A percentile compares a stretch with the other conserved stretches of the same genome.
Conservation (phyloP, 2,113 vertebrate genomes). For the Myanophis thanlyinensis region DNA sequence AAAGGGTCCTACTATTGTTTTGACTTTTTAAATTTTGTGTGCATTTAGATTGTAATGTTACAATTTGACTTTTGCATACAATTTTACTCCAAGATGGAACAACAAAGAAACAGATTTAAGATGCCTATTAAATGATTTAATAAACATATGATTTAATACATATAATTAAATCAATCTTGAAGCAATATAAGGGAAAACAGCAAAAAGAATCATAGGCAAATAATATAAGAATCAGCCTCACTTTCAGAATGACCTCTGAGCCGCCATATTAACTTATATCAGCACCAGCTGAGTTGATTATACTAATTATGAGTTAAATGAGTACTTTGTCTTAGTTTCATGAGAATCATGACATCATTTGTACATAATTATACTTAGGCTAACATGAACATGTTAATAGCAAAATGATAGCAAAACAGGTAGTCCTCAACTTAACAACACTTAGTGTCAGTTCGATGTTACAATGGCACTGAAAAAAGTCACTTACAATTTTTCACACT, state of each 20-base stretch:
- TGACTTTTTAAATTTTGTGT: neutral
- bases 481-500: neutral
- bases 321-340: slow-evolving; percentile 54
- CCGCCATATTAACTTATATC: slow-evolving; percentile 58
- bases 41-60: neutral
- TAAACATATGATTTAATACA: neutral
- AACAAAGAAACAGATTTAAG: neutral
- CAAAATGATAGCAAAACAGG: slow-evolving; percentile 40
- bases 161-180: slow-evolving; percentile 16
- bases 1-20: neutral
- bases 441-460: neutral
- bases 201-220: slow-evolving; percentile 31
- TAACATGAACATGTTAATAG: neutral
- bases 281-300: slow-evolving; percentile 64
- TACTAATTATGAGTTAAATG: slow-evolving; percentile 63
- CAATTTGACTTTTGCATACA: neutral
- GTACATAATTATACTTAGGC: neutral
- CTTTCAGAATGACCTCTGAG: slow-evolving; percentile 57
- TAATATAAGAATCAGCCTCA: slow-evolving; percentile 33
- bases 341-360: slow-evolving; percentile 1
- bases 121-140: neutral
- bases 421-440: neutral
- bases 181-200: slow-evolving; percentile 2
- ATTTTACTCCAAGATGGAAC: neutral
- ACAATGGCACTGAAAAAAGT: neutral